A percentile compares a stretch with the other conserved stretches of the same genome.
These are phyloP conservation scores for Leptopilina clavipes DNA, from an alignment of 1,140 invertebrate genomes.

Conservation along the genomic window DNA sequence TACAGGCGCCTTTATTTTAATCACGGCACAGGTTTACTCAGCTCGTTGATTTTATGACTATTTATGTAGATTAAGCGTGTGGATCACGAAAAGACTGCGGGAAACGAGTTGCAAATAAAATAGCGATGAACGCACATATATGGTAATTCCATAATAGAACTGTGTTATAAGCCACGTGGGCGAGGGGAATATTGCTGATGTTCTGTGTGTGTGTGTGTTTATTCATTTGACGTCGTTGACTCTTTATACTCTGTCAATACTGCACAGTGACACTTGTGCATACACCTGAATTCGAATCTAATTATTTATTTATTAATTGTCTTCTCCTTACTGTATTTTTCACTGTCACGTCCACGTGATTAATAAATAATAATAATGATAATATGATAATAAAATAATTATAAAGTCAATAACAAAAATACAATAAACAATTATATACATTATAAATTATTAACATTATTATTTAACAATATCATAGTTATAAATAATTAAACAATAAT, in stretches of 20 bases:
- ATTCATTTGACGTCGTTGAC: constrained; percentile 46
- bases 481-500: no score
- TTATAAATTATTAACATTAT: no score
- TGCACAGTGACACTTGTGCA: background rate
- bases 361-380: no score
- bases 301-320: background rate
- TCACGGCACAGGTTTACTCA: constrained; percentile 45
- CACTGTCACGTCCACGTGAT: no score
- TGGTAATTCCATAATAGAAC: constrained; percentile 29
- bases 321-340: no score
- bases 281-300: background rate
- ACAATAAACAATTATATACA: no score
- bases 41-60: constrained; percentile 49
- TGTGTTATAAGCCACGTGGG: constrained; percentile 45
- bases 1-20: constrained; percentile 45
- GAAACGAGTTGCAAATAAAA: constrained; percentile 2
- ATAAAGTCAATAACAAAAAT: no score
- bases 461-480: no score
- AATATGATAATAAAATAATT: no score
- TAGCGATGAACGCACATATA: constrained; percentile 22
- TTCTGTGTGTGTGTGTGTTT: constrained; percentile 53
- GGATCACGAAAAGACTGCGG: background rate
- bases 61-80: constrained; percentile 46
- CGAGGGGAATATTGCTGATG: constrained; percentile 49
- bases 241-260: background rate